Conservation (phyloP, 2,888 invertebrate genomes). For the Lobophora halterata region DNA sequence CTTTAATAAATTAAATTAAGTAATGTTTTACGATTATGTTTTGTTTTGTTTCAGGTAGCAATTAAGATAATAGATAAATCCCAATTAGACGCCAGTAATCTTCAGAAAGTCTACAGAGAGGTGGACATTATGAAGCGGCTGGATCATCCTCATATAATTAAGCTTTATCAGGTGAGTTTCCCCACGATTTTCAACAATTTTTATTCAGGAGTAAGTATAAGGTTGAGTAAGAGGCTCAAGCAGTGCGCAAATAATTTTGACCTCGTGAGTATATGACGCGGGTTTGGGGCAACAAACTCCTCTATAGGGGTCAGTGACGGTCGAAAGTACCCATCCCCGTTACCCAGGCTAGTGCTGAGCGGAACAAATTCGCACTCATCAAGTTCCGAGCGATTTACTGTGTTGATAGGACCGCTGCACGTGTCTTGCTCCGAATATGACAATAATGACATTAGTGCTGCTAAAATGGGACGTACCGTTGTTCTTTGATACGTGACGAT, state of each 20-base stretch:
- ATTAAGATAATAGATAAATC: constrained; percentile 98
- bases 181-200: constrained; percentile 6
- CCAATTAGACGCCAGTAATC: constrained; percentile 93
- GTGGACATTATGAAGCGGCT: constrained; percentile 98
- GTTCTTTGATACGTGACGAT: constrained; percentile 23
- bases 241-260: constrained; percentile 21
- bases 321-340: constrained; percentile 34
- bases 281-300: constrained; percentile 28
- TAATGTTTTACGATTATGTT: constrained; percentile 7
- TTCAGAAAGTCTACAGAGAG: constrained; percentile 97
- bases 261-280: constrained; percentile 23
- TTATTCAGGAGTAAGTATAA: too few relatives aligned
- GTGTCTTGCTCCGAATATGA: constrained; percentile 44
- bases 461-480: constrained; percentile 22
- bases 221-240: too few relatives aligned
- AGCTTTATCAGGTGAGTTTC: constrained; percentile 92
- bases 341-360: constrained; percentile 33
- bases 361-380: constrained; percentile 43
- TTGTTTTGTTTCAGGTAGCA: constrained; percentile 88
- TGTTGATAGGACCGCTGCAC: constrained; percentile 36
- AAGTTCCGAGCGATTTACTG: constrained; percentile 39
- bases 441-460: constrained; percentile 39
- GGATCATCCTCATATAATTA: constrained; percentile 98
- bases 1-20: too few relatives aligned
- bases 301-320: constrained; percentile 36